Evolutionary conservation across 2,797 vertebrate species (phyloP), one percentile per base, ranked within the genome.

Genomic region (Alcedo quadribrachys): DNA sequence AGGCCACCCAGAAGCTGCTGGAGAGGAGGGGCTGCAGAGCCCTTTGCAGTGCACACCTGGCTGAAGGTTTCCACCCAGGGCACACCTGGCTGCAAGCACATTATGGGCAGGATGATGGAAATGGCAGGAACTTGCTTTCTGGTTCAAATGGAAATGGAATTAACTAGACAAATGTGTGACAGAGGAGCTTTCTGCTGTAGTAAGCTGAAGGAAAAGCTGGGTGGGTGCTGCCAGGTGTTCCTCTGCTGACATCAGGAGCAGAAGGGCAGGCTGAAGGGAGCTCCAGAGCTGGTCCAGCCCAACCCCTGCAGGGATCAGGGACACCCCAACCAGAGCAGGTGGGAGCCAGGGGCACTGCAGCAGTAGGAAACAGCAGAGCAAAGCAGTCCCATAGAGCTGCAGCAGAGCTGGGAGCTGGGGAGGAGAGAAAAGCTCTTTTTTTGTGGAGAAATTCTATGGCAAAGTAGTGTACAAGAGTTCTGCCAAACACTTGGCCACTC

Each of bases 101-200:
- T 97, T 95, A 97, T 92, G 82, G 75, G 90, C 96, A 94, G 96
- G 96, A 96, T 81, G 94, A 97, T 68, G 76, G 87, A 98, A 97
- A 97, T 96, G 96, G 95, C 95, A 97, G 97, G 97, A 98, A 97
- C 90, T 94, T 97, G 79, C 84, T 32, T 96, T 96, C 96, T 97
- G 97, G 98, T 97, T 97, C 97, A 96, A 96, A 96, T 96, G 95
- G 95, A 97, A 97, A 97, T 97, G 76, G 94, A 97, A 97, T 97
- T 95, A 95, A 89, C 62, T 89, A 95, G 95, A 97, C 91, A 96
- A 97, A 97, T 96, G 96, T 81, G 77, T 85, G 87, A 87, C 79
- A 94, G 95, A 93, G 62, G 42, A 81, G 35, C 35, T 95, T 95
- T 94, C 63, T 90, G 14, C 21, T 61, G 16, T 35, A 89, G 48